Base-by-base conservation (phyloP, 1,140 invertebrate species). In the Druon quercuslanigerum region DNA sequence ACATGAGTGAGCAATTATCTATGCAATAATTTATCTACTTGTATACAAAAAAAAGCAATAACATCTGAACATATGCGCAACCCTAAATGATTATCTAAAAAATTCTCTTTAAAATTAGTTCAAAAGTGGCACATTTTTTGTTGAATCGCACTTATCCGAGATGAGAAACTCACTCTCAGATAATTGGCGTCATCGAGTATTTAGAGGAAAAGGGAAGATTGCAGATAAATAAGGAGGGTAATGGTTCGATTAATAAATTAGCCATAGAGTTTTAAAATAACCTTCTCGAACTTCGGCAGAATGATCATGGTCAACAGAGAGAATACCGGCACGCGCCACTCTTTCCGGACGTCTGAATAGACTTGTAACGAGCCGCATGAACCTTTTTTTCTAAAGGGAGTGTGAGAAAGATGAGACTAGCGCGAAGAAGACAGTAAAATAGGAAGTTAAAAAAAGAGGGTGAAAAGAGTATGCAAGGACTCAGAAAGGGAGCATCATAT, bases 341-440 rank as follows among this genome's bases (percentile, higher is more conserved):
- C 86, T 87, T 90, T 87, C 85, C 85, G 87, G 85, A 87, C 85
- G 86, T 90, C 87, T 91, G 90, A 91, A 91, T 91, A 89, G 90
- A 90, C 86, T 91, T 91, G 89, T 91, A 91, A 91, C 89, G 89
- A 91, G 89, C 86, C 82, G 84, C 83, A 84, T 86, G 82, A 84
- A 81, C 81, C 79, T 82, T 81, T 83, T n/a, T 81, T 72, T 76
- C 70, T 40, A 50, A 78, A 83, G 78, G 79, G 77, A 76, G 76
- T 57, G 79, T 72, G 57, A 80, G 71, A 82, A 75, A 82, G 80
- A 71, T 17, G 20, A 74, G 56, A 72, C 25, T 33, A 33, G 25
- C 5, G 25, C 78, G 72, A 75, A 70, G 72, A 72, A 50, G 13
- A 25, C 51, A 25, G 11, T 57, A 75, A 71, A 78, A 57, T 74